A percentile compares a stretch with the other conserved stretches of the same genome.
phyloP scores from a whole-genome alignment of 2,113 vertebrate species.

The Saccopteryx leptura region DNA sequence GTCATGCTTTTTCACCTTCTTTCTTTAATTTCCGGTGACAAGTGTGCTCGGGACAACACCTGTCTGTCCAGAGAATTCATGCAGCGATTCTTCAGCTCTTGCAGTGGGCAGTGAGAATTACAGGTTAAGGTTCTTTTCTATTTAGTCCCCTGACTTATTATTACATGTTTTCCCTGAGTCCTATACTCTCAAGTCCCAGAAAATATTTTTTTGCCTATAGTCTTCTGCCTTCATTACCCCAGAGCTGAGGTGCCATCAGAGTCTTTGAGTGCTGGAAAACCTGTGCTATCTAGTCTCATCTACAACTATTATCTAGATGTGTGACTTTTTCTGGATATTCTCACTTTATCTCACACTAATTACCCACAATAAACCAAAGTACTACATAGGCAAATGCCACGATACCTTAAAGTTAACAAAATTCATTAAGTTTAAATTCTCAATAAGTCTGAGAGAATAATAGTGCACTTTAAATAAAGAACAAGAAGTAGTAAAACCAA shows the following conservation, averaged over 20 bases:
- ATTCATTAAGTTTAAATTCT: background rate
- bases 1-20: rapidly evolving
- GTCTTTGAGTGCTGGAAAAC: background rate
- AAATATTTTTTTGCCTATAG: background rate
- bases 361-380: background rate
- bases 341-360: background rate
- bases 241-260: background rate
- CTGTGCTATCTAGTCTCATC: background rate
- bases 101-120: background rate
- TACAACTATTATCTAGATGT: background rate
- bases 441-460: background rate
- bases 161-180: background rate
- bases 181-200: background rate
- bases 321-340: background rate
- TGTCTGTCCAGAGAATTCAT: background rate
- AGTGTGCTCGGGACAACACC: background rate
- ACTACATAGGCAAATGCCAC: background rate
- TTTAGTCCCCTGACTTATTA: background rate
- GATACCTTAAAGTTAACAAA: background rate
- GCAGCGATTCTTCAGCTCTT: background rate
- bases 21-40: background rate
- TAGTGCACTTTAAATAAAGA: background rate
- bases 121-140: background rate
- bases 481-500: background rate
- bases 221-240: background rate